Evolutionary conservation across 2,113 vertebrate genomes (phyloP), one percentile per base, ranked within the genome.

Genomic region (Raja brachyura): DNA sequence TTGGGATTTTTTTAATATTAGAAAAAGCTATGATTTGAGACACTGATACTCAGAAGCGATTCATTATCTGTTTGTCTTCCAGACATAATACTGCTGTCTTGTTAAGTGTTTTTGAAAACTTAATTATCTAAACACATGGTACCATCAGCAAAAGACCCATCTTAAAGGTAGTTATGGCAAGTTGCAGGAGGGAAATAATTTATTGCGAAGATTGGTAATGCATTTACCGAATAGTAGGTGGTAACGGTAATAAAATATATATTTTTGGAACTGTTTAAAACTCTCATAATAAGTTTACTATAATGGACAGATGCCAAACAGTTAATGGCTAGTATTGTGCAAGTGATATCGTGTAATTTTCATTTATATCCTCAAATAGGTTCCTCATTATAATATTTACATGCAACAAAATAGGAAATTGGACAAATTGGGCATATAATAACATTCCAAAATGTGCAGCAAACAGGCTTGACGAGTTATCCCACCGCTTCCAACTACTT

Each of bases 31-130:
- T 54, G 66, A 92, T 70, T 73, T 92, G 66, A 73, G 90, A 16
- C 68, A 73, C 68, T 92, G 90, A 70, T 70, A 73, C 39, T 73
- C 66, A 92, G 48, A 88, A 92, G 73, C 90, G 48, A 92, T 92
- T 92, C 31, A 92, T 92, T 92, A 92, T 73, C 90, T 92, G 33
- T 92, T 92, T 92, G 66, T 92, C 90, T 92, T 92, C 33, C 90
- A 92, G 90, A 73, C 66, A 73, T 73, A 92, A 68, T 18, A 92
- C 39, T 48, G 66, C 66, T 70, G n/a, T 31, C 88, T 54, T 48
- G 68, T 90, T 73, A 92, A 73, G 39, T 73, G 33, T 68, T 73
- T 92, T 70, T 73, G 90, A 73, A 92, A 92, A 92, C 66, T 92
- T 73, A 92, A 73, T 92, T 73, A 92, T 54, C 90, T 48, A 92